These are phyloP conservation scores for Riparia riparia DNA, from an alignment of 2,113 vertebrate species.

Conservation along the genomic window DNA sequence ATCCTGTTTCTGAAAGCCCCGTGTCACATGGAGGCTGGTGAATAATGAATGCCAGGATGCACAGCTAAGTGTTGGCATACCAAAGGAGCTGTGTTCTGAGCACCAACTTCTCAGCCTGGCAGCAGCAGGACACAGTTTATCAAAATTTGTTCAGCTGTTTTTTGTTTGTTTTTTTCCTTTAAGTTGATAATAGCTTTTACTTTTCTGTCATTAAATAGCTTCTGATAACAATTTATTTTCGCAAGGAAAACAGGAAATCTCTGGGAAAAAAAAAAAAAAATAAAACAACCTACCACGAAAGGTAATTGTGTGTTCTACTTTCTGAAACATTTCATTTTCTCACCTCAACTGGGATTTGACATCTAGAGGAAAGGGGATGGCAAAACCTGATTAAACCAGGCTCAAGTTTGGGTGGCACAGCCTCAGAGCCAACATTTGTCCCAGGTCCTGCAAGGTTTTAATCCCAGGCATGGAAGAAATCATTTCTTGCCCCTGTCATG, in stretches of 20 bases:
- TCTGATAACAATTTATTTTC: not conserved
- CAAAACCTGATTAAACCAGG: not conserved
- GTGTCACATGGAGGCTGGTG: constrained; percentile 10
- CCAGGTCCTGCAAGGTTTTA: not conserved
- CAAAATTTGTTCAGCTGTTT: not conserved
- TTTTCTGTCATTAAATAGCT: not conserved
- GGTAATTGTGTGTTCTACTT: not conserved
- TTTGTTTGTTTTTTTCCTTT: not conserved
- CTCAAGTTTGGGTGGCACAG: not conserved
- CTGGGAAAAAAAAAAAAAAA: not conserved
- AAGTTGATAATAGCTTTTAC: not conserved
- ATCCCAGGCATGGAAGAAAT: not conserved
- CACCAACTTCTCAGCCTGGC: not conserved
- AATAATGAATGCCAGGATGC: constrained; percentile 22
- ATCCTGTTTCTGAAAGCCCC: not conserved
- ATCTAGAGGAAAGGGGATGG: not conserved
- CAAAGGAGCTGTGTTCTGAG: not conserved
- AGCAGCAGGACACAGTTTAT: not conserved
- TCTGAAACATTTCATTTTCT: not conserved
- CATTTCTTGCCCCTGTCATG: accelerated
- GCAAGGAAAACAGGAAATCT: not conserved
- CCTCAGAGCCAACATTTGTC: not conserved
- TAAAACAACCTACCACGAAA: not conserved
- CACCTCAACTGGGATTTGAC: not conserved
- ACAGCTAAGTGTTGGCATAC: not conserved